Base-by-base conservation (phyloP, 2,888 invertebrate genomes). In the Balanococcus diminutus region DNA sequence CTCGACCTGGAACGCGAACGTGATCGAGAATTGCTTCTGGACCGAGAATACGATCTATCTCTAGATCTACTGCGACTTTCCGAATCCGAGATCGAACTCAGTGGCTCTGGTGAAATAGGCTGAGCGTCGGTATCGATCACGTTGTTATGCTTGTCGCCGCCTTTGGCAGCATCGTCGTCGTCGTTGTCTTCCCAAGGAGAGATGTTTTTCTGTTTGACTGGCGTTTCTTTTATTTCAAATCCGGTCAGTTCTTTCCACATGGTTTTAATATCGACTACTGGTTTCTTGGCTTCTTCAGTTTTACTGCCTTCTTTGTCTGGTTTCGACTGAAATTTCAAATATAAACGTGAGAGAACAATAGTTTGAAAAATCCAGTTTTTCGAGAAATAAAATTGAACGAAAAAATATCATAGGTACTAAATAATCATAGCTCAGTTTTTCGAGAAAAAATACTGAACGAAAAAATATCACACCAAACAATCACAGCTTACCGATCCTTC, bases 231-330 rank as follows among this genome's bases (percentile, higher is more conserved):
- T 87, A 89, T 88, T 16, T 89, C 89, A 36, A 88, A 87, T 5
- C 88, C 89, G 11, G 88, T 88, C 81, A 88, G 81, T 8, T 88
- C 88, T 87, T 88, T 89, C 88, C 89, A 88, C 14, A 88, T 88
- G 25, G 88, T 88, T 86, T 88, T 88, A 28, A 88, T 87, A 86
- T 89, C 88, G 67, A 87, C 87, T 8, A 89, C 88, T 9, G 89
- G 86, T 82, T 79, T 86, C 2, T 87, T 87, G 19, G 79, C 84
- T 42, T 87, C 87, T 11, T 72, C 85, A 25, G 56, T 51, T 39
- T 75, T 86, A 82, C 0, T 79, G 56, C 22, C 81, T 42, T 86
- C 85, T 75, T 46, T 31, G 14, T n/a, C n/a, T n/a, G 42, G 14
- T 31, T 42, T 79, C 32, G 83, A 22, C 42, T 82, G 42, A 8